Conservation (phyloP, 2,113 vertebrate species). For the Apeltes quadracus region DNA sequence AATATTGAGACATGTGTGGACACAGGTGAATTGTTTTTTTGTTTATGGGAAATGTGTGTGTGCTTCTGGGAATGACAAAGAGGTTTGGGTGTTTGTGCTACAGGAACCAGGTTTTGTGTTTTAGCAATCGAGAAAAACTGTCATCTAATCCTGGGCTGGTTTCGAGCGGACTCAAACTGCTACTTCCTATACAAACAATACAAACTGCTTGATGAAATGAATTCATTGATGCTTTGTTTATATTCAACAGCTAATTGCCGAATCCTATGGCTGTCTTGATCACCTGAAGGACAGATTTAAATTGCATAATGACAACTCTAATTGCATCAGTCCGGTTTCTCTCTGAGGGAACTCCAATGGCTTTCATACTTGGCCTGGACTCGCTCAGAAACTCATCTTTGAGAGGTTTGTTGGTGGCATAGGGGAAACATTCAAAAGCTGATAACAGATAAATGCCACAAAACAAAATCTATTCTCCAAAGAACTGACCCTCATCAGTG, state of each 20-base stretch:
- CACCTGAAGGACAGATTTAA: constrained; percentile 35
- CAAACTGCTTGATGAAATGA: constrained; percentile 52
- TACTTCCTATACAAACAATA: constrained; percentile 43
- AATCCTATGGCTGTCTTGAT: constrained; percentile 46
- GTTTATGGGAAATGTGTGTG: no score
- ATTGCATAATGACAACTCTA: constrained; percentile 19
- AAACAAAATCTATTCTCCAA: constrained; percentile 33
- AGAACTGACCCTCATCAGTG: constrained; percentile 9
- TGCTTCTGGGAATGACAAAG: no score
- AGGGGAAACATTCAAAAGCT: constrained; percentile 28
- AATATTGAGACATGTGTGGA: no score
- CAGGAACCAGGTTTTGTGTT: no score
- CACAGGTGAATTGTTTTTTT: no score
- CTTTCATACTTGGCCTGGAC: constrained; percentile 23
- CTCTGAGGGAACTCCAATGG: constrained; percentile 12
- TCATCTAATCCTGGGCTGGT: constrained; percentile 33
- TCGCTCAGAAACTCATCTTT: constrained; percentile 37
- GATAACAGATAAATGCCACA: constrained; percentile 46
- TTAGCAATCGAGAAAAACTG: no score
- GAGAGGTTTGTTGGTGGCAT: constrained; percentile 15
- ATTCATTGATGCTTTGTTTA: constrained; percentile 51
- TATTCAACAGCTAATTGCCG: constrained; percentile 56
- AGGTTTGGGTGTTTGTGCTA: no score
- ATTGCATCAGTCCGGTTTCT: constrained; percentile 27
- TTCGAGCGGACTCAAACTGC: constrained; percentile 23